A percentile compares a stretch with the other conserved stretches of the same genome.
Conservation (phyloP, 2,113 vertebrate genomes). For the Thryonomys swinderianus region DNA sequence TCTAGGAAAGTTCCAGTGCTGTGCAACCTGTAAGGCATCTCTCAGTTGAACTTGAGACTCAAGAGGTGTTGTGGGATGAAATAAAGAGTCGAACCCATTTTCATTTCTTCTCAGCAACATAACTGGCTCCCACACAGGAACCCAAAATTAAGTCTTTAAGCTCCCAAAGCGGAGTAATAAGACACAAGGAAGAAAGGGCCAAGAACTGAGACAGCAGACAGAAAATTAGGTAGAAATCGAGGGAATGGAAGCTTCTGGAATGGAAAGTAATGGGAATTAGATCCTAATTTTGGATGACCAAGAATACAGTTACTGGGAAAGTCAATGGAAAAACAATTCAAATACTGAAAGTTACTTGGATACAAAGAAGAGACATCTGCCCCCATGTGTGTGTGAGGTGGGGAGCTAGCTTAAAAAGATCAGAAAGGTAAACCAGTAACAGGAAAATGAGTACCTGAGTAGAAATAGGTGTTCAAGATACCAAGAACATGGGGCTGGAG, state of each 20-base stretch:
- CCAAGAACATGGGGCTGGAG: too few species aligned
- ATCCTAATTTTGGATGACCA: background rate
- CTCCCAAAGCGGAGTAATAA: constrained; percentile 31
- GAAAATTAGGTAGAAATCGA: background rate
- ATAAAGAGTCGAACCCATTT: constrained; percentile 4
- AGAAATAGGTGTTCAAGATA: constrained; percentile 68
- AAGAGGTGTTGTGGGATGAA: background rate
- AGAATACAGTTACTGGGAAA: background rate
- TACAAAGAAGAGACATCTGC: background rate
- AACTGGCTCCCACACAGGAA: constrained; percentile 3
- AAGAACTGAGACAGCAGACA: background rate
- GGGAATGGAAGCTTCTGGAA: constrained; percentile 38
- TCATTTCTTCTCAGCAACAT: constrained; percentile 19
- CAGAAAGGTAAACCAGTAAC: background rate
- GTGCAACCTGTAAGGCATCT: constrained; percentile 60
- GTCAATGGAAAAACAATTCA: background rate
- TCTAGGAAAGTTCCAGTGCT: constrained; percentile 65
- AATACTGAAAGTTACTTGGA: background rate
- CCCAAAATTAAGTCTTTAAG: constrained; percentile 37
- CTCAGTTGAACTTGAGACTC: background rate
- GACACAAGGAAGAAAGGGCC: background rate
- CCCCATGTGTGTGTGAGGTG: too few species aligned
- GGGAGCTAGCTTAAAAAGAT: constrained; percentile 10
- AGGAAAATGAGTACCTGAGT: constrained; percentile 74
- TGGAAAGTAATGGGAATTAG: constrained; percentile 1